phyloP scores from a whole-genome alignment of 2,113 vertebrate species.

The Actenoides hombroni region DNA sequence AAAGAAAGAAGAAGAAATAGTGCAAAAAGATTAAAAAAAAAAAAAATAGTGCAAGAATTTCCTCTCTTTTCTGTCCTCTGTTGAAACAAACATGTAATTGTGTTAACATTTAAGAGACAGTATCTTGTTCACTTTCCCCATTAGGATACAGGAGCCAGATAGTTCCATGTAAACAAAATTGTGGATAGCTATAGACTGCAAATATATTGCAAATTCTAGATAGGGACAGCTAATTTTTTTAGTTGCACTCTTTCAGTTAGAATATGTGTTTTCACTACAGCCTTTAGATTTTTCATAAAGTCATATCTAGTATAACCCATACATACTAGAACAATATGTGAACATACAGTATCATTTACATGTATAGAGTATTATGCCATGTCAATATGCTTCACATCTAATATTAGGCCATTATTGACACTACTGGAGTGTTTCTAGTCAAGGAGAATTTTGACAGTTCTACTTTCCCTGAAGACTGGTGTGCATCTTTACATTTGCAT shows the following conservation, averaged over 20 bases:
- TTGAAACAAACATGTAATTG: background rate
- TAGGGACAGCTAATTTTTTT: background rate
- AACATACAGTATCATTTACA: background rate
- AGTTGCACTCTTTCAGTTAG: background rate
- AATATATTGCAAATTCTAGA: background rate
- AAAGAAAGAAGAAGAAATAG: background rate
- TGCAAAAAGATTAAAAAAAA: background rate
- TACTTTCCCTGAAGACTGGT: background rate
- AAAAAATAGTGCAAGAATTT: background rate
- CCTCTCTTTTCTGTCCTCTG: background rate
- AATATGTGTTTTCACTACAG: background rate
- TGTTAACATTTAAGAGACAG: background rate
- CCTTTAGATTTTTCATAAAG: background rate
- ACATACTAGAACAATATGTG: background rate
- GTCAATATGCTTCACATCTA: background rate
- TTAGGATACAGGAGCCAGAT: background rate
- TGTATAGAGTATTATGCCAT: background rate
- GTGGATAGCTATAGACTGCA: fast-evolving
- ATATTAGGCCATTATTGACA: background rate
- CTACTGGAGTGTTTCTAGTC: background rate
- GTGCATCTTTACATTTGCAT: background rate
- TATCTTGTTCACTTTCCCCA: background rate
- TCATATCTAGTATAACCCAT: background rate
- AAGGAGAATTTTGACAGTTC: background rate
- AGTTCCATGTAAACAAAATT: background rate